These are phyloP conservation scores for Dipus sagitta DNA, from an alignment of 2,797 vertebrate genomes.

Conservation along the genomic window DNA sequence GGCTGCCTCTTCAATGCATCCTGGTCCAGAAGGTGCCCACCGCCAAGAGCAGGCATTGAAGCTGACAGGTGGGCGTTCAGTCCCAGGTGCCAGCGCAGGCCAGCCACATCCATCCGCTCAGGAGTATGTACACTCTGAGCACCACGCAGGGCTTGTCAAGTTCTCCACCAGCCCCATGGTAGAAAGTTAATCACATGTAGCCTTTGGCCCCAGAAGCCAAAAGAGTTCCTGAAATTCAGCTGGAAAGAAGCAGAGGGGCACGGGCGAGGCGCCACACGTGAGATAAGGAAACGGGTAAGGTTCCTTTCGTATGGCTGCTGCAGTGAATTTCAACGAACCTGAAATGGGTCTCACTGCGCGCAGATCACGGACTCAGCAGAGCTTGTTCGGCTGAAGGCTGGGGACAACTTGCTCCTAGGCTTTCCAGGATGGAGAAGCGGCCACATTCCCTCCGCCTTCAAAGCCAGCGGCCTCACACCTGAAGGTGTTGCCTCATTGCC, in stretches of 20 bases:
- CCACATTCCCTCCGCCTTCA: not conserved
- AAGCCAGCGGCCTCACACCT: not conserved
- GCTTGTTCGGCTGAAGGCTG: not conserved
- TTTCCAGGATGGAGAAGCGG: not conserved
- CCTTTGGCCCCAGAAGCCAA: not conserved
- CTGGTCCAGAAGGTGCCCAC: not conserved
- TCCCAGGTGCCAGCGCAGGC: not conserved
- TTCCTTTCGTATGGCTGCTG: not conserved
- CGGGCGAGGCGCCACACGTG: not conserved
- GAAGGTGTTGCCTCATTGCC: not conserved
- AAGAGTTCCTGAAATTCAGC: not conserved
- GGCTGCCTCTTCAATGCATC: not conserved
- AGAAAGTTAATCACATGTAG: not conserved
- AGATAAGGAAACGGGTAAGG: not conserved
- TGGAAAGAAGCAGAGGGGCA: not conserved
- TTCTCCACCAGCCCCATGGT: not conserved
- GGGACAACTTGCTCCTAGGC: not conserved
- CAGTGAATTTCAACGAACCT: not conserved
- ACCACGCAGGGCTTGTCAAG: not conserved
- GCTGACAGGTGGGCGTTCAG: not conserved
- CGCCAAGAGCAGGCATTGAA: not conserved
- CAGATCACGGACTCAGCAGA: not conserved
- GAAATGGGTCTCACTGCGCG: not conserved
- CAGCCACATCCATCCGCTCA: too few species aligned
- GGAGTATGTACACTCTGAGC: not conserved